These are phyloP conservation scores for Drosophila nigromelanica DNA, from an alignment of 1,140 invertebrate species.

Conservation along the genomic window DNA sequence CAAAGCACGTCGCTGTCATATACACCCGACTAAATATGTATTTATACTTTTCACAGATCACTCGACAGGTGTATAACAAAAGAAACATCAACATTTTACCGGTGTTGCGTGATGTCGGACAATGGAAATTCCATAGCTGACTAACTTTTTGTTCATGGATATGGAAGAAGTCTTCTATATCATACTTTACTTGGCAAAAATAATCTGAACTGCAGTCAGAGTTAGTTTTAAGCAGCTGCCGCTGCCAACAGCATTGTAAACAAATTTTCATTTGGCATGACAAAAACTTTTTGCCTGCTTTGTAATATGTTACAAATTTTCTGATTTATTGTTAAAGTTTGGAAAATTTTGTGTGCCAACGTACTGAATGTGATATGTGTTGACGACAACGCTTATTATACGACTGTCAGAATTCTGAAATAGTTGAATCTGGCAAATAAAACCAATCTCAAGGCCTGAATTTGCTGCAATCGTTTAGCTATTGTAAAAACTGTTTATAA, in stretches of 20 bases:
- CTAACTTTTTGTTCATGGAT: neutral
- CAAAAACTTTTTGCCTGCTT: constrained; percentile 48
- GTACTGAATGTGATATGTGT: constrained; percentile 34
- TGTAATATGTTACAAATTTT: constrained; percentile 66
- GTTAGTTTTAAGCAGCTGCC: constrained; percentile 34
- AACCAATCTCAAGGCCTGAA: constrained; percentile 3
- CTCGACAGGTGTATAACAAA: constrained; percentile 1
- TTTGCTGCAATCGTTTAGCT: neutral
- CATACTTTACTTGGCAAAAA: neutral
- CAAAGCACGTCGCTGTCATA: neutral
- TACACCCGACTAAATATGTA: neutral
- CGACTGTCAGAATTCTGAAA: constrained; percentile 11
- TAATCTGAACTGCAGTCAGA: constrained; percentile 37
- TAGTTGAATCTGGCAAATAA: constrained; percentile 10
- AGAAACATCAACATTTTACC: neutral
- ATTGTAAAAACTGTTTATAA: no score
- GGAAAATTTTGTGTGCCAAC: constrained; percentile 23
- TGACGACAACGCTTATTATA: constrained; percentile 5
- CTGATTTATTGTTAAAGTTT: constrained; percentile 51
- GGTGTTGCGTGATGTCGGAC: no score
- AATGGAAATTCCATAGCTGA: neutral
- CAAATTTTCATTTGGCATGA: constrained; percentile 64
- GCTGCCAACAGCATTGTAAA: constrained; percentile 56
- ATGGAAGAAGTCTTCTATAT: neutral
- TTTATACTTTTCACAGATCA: neutral